Percentiles rank a stretch among this genome's conserved stretches.
Evolutionary conservation across 2,797 vertebrate genomes (phyloP).

Genomic region (Amblyopsis hoosieri): DNA sequence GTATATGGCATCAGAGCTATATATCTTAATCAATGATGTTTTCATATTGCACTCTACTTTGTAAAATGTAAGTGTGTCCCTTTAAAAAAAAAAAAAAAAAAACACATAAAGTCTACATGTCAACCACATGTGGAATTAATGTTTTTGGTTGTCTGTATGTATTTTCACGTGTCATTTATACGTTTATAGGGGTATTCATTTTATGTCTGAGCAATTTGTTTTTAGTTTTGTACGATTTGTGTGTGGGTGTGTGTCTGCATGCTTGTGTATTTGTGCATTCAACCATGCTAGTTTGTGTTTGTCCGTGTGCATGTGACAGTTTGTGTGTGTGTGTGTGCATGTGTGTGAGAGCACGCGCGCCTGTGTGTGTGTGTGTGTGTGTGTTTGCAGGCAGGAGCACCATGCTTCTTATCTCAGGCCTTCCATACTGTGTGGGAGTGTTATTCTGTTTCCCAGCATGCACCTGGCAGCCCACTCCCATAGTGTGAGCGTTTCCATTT

Average conservation of each 20-base stretch:
- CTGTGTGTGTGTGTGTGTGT: conserved; percentile 10
- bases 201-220: no score
- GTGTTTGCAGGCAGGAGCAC: conserved; percentile 21
- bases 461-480: conserved; percentile 10
- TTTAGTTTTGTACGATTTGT: no score
- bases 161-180: background rate
- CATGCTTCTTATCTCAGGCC: conserved; percentile 27
- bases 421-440: conserved; percentile 26
- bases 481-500: conserved; percentile 48
- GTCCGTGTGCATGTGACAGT: background rate
- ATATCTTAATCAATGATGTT: conserved; percentile 36
- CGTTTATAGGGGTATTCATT: no score
- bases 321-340: background rate
- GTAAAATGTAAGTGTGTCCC: background rate
- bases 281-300: no score
- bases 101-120: background rate
- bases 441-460: conserved; percentile 38
- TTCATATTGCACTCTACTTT: conserved; percentile 16
- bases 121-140: background rate
- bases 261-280: background rate
- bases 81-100: no score
- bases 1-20: conserved; percentile 20
- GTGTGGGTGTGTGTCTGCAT: background rate
- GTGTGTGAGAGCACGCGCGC: no score
- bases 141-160: background rate